Conservation (phyloP, 2,113 vertebrate species). For the Pachypanchax playfairii region DNA sequence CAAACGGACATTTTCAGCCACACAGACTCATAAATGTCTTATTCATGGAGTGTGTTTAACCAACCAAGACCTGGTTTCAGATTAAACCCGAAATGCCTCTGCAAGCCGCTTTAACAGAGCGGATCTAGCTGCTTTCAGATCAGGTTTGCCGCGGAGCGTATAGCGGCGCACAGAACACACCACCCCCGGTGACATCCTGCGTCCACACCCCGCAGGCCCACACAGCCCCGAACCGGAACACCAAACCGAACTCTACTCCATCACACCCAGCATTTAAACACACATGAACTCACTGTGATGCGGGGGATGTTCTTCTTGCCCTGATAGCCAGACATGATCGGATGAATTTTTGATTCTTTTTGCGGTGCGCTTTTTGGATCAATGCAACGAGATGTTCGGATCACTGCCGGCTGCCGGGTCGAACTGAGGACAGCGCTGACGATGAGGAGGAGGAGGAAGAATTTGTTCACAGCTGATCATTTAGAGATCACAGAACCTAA, state of each 20-base stretch:
- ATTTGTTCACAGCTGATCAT: conserved; percentile 18
- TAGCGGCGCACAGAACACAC: conserved; percentile 27
- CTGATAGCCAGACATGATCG: conserved; percentile 85
- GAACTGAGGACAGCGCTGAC: conserved; percentile 14
- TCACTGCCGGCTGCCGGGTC: conserved; percentile 12
- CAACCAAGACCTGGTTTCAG: not conserved
- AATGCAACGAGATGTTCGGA: conserved; percentile 50
- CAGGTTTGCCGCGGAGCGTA: conserved; percentile 6
- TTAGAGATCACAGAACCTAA: conserved; percentile 33
- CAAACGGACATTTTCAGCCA: conserved; percentile 6
- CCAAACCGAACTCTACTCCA: not conserved
- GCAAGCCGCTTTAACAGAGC: not conserved
- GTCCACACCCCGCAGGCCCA: conserved; percentile 52
- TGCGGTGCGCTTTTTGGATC: conserved; percentile 48
- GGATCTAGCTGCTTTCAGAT: conserved; percentile 1
- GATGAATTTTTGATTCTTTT: conserved; percentile 40
- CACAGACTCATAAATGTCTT: not conserved
- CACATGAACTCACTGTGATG: conserved; percentile 94
- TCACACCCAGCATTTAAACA: not conserved
- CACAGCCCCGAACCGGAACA: conserved; percentile 1
- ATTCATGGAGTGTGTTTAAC: not conserved
- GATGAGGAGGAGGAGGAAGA: conserved; percentile 9
- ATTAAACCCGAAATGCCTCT: not conserved
- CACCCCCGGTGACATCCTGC: conserved; percentile 56
- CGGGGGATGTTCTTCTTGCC: conserved; percentile 94